Base-by-base conservation (phyloP, 2,797 vertebrate species). In the Platalea minor region DNA sequence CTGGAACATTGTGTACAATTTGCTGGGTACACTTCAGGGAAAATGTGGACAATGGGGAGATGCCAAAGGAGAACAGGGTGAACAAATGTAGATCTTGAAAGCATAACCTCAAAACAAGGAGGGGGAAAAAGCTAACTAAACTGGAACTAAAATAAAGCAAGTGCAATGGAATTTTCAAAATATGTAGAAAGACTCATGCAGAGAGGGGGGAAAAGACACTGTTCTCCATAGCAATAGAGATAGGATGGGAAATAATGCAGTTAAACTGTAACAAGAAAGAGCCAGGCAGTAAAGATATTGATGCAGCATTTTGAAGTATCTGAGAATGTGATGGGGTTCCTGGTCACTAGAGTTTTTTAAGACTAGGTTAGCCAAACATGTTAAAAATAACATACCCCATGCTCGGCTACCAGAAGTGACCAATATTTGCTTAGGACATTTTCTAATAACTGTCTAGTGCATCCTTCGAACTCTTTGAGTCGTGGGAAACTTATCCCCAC, bases 71-170 rank as follows among this genome's bases (percentile, higher is more conserved):
- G 45, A 94, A 53, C 39, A 69, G 54, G 48, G 70, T 87, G 68
- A 94, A 93, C 78, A 92, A 81, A 24, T 81, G 76, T 43, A 81
- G 45, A 61, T 83, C 72, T 72, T 94, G 48, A 94, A 94, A 89
- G 23, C 26, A 57, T 74, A 89, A 83, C 79, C 69, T 96, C 87
- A 78, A 45, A 91, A 74, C 21, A 28, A 79, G 56, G 28, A 25
- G 31, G 8, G 35, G 16, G 2, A 0, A 25, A 39, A 75, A 63
- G 5, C 56, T 88, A 53, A 61, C 41, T 80, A 77, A 68, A 39
- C 33, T 63, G 48, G 53, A 80, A 83, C 91, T 85, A 74, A 92
- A 92, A 80, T 37, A 45, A 76, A 82, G 13, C 43, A 74, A 94
- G 19, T 63, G 61, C 46, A 87, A 73, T 45, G 23, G 10, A n/a